Evolutionary conservation across 2,113 vertebrate species (phyloP), one percentile per base, ranked within the genome.

Genomic region (Marmota flaviventris): DNA sequence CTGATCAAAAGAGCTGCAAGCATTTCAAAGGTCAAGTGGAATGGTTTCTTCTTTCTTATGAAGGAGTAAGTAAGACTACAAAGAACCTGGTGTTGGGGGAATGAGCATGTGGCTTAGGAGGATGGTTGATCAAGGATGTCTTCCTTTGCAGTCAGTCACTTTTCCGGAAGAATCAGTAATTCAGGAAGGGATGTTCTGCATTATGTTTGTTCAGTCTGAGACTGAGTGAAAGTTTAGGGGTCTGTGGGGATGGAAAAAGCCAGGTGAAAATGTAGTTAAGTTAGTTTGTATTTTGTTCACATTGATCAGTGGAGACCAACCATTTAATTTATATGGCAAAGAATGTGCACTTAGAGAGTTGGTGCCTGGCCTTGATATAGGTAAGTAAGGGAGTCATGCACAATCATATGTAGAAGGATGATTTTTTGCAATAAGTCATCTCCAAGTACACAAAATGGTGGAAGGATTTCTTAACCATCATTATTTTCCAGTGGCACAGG

Each of bases 61-160:
- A 65, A 56, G 61, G 34, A 85, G 11, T 67, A 90, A 78, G 37
- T 39, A 24, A 88, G 25, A 27, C 63, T 75, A 63, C 11, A 82
- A 94, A 56, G 45, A 91, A 42, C 4, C 0, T 12, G 7, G 39
- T 81, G 20, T 29, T n/a, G 48, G 24, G 56, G 29, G 42, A 34
- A 78, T 48, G 22, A 91, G 20, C 27, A 69, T 37, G 37, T n/a
- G 22, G 17, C 39, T 27, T 87, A 90, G 77, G 27, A 69, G 37
- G 84, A 89, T 13, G 56, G 14, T n/a, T 69, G 39, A 89, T 79
- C 63, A 95, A 86, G 53, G 75, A 73, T 81, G 34, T 81, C 78
- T 84, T 92, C 88, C 51, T 95, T 76, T 75, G 22, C 45, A 45
- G 25, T 67, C 61, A 67, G 32, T 4, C 8, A 37, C 51, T 90